Conservation (phyloP, 2,888 invertebrate genomes). For the Lithophane ornitopus region DNA sequence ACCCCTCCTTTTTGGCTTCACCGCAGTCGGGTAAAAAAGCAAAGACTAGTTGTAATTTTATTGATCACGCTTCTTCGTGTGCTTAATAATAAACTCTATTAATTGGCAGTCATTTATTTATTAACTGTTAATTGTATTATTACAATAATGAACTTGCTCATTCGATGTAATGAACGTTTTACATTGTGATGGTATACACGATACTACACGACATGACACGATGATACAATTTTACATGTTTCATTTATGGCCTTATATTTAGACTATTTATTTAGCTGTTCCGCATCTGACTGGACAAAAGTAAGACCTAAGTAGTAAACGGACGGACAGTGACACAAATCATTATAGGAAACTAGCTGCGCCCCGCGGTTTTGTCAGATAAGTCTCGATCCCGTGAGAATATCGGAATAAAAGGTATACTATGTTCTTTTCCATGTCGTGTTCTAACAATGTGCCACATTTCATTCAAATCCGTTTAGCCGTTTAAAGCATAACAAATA, state of each 20-base stretch:
- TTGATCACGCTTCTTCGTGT: neutral
- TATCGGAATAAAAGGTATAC: too few relatives aligned
- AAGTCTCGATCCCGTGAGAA: too few relatives aligned
- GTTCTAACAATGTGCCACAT: too few relatives aligned
- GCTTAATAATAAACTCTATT: slow-evolving; percentile 1
- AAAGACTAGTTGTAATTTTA: neutral
- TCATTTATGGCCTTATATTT: neutral
- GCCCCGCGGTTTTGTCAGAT: too few relatives aligned
- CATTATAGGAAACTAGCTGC: too few relatives aligned
- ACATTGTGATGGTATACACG: neutral
- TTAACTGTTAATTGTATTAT: slow-evolving; percentile 14
- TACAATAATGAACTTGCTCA: neutral
- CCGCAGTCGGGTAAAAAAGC: neutral
- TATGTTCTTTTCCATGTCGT: too few relatives aligned
- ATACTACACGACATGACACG: too few relatives aligned
- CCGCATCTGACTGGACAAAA: neutral
- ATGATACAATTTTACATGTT: neutral
- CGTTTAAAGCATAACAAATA: too few relatives aligned
- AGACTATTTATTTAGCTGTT: neutral
- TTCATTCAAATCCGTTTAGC: too few relatives aligned
- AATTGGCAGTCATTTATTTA: slow-evolving; percentile 24
- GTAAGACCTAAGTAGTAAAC: neutral
- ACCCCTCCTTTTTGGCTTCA: too few relatives aligned
- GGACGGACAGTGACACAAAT: neutral
- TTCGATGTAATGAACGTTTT: slow-evolving; percentile 1